Percentiles rank a stretch among this genome's conserved stretches.
Evolutionary conservation across 2,113 vertebrate genomes (phyloP).

Genomic region (Pardalotus punctatus): DNA sequence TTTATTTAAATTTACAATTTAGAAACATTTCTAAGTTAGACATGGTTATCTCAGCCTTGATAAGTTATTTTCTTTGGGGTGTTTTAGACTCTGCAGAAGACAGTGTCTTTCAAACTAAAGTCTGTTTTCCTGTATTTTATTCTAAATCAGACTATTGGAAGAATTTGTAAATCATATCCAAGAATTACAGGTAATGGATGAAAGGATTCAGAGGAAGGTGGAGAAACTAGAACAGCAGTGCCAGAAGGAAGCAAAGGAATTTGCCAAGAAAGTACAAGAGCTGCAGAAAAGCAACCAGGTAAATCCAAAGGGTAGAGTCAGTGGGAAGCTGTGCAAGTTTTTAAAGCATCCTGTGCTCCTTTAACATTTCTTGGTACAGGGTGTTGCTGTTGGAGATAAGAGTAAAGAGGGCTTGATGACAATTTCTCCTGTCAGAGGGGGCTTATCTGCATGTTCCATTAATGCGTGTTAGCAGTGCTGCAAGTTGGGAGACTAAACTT

Average conservation of each 20-base stretch:
- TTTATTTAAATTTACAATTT: background rate
- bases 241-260: slow-evolving; percentile 97
- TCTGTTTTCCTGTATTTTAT: background rate
- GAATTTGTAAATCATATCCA: slow-evolving; percentile 98
- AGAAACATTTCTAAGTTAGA: background rate
- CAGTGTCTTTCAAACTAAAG: background rate
- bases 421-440: background rate
- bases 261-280: slow-evolving; percentile 98
- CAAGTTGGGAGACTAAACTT: background rate
- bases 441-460: background rate
- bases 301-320: background rate
- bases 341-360: background rate
- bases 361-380: background rate
- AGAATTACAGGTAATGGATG: slow-evolving; percentile 95
- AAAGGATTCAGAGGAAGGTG: slow-evolving; percentile 94
- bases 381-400: background rate
- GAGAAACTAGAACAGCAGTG: slow-evolving; percentile 97
- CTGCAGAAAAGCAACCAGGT: slow-evolving; percentile 98
- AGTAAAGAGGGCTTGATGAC: background rate
- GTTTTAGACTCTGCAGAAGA: background rate
- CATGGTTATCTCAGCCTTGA: background rate
- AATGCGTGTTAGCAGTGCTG: background rate
- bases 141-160: slow-evolving; percentile 85
- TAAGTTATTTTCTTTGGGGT: background rate
- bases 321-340: background rate